Conservation (phyloP, 2,888 invertebrate species). For the Pharmacophagus antenor region DNA sequence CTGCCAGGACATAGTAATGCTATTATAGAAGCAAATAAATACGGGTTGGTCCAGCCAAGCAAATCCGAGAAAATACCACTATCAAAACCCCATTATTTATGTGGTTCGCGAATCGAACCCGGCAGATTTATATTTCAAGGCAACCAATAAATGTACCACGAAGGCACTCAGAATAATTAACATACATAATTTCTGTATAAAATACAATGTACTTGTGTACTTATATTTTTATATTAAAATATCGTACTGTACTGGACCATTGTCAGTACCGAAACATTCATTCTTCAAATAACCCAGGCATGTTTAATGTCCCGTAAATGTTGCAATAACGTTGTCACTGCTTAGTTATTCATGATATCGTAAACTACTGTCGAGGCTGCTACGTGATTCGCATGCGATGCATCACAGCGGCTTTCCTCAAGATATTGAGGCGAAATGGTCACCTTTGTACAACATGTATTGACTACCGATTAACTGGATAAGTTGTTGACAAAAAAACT, state of each 20-base stretch:
- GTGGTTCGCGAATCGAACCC: no score
- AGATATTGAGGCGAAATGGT: conserved; percentile 40
- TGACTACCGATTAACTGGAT: conserved; percentile 31
- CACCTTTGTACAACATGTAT: conserved; percentile 34
- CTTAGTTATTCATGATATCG: conserved; percentile 44
- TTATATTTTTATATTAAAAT: background rate
- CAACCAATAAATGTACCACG: no score
- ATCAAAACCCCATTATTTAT: no score
- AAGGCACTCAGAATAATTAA: no score
- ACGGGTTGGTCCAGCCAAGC: no score
- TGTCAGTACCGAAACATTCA: background rate
- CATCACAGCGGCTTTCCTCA: conserved; percentile 35
- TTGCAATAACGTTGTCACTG: conserved; percentile 44
- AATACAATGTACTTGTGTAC: no score
- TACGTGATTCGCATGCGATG: conserved; percentile 53
- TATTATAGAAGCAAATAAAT: no score
- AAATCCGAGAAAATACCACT: no score
- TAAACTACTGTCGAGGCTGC: conserved; percentile 40
- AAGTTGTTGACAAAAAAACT: background rate
- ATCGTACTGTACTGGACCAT: background rate
- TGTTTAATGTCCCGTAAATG: conserved; percentile 49
- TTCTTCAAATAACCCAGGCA: conserved; percentile 31
- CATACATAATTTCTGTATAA: no score
- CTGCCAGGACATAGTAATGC: no score
- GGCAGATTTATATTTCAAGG: no score